Evolutionary conservation across 2,888 invertebrate genomes (phyloP), one percentile per base, ranked within the genome.

Genomic region (Dynastes hyllus): DNA sequence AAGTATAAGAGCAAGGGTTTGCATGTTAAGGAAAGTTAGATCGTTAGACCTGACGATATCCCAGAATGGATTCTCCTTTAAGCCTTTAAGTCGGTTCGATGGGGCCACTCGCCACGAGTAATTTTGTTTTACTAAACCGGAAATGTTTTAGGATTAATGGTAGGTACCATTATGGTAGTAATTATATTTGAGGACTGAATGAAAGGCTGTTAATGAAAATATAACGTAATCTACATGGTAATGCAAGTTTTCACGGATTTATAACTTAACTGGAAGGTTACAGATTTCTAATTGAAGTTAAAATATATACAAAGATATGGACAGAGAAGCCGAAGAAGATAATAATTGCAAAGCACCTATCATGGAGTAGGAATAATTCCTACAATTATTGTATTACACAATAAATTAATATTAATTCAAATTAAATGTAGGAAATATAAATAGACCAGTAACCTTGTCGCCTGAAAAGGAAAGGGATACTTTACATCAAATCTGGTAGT

Each of bases 21-120:
- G 78, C 78, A 78, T 78, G 78, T 73, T 71, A 71, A 67, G 63
- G 71, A 73, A 78, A 78, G 78, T 78, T 78, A 78, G 78, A 78
- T 78, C 71, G 78, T 78, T 78, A 71, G 78, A 65, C 70, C 78
- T 78, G 65, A 63, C 78, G 71, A 78, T 71, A 71, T 78, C 73
- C 78, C 65, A 78, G 71, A 65, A 73, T 53, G 78, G 71, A 78
- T 78, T 65, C 73, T 65, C 51, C 73, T 78, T 51, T 71, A 78
- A 78, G 78, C 65, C 78, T 63, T 73, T 71, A 78, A 65, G 71
- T 78, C 67, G 37, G 53, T 67, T 67, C 77, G 66, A 77, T 66
- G 29, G 13, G 40, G 55, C 67, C 50, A 58, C 77, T 67, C 58
- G 37, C 58, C 55, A 37, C 37, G 58, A 73, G 58, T 73, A 73